Conservation (phyloP, 1,140 invertebrate genomes). For the Centruroides vittatus region DNA sequence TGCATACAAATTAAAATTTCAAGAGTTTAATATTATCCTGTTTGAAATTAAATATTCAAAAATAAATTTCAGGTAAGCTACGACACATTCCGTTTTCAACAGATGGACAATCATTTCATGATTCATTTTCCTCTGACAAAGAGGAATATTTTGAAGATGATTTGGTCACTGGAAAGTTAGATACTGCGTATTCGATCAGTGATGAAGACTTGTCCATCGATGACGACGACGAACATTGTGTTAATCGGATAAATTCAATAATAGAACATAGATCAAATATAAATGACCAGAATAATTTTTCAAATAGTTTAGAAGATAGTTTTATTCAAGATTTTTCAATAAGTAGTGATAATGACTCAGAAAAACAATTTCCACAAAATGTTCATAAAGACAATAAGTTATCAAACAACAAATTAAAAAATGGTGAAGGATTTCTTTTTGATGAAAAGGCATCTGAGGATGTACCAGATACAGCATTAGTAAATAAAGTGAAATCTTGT, state of each 20-base stretch:
- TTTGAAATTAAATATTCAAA: too few relatives aligned
- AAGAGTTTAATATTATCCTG: too few relatives aligned
- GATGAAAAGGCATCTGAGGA: not conserved
- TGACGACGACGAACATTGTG: not conserved
- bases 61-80: too few relatives aligned
- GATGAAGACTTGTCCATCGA: not conserved
- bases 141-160: slow-evolving; percentile 8
- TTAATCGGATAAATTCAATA: not conserved
- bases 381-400: too few relatives aligned
- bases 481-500: slow-evolving; percentile 22
- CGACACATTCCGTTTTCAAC: too few relatives aligned
- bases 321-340: not conserved
- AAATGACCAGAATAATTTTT: not conserved
- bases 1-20: too few relatives aligned
- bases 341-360: too few relatives aligned
- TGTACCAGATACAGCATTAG: not conserved
- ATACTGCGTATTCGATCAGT: not conserved
- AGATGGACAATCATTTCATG: too few relatives aligned
- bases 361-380: too few relatives aligned
- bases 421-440: not conserved
- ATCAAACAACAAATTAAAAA: not conserved
- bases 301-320: not conserved
- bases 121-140: not conserved
- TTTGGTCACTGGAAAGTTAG: not conserved
- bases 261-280: not conserved